Evolutionary conservation across 2,797 vertebrate species (phyloP), one percentile per base, ranked within the genome.

Genomic region (Chrysocyon brachyurus): DNA sequence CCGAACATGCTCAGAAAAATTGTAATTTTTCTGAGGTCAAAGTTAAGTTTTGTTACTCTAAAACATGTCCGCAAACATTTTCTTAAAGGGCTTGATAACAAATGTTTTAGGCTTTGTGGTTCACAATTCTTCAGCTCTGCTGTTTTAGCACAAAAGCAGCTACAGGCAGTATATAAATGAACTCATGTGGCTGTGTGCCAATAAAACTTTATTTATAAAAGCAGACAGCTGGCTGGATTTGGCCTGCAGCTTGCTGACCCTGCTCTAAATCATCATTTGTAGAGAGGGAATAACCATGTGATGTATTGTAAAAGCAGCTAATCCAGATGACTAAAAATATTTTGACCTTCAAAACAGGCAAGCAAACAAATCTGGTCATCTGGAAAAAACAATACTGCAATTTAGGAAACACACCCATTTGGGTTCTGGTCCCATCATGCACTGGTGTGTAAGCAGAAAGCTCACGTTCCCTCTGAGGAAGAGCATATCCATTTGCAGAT

Each of bases 401-500:
- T 61, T 52, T 26, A 46, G 77, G 72, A 36, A 82, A 10, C 16
- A 11, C 4, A 10, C 46, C n/a, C 22, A 3, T 8, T n/a, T 12
- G 66, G 57, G 54, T 5, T 57, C 63, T 12, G 12, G 6, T 33
- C 40, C 31, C 16, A 28, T 5, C 1, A 2, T 15, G 12, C 64
- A 15, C 54, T 52, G 16, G 19, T 24, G 46, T 21, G 15, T 4
- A 2, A 64, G n/a, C 17, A n/a, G 68, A 26, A 28, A 31, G 31
- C 59, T 28, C 46, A 11, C 12, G 14, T 31, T 49, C 12, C 11
- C 3, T 19, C 81, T 2, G 19, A 16, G 59, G 24, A 4, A 8
- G 17, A 24, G 15, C 24, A 0, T 0, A 1, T 5, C 19, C 4
- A 0, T 16, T 1, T 12, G 33, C 15, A 6, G 15, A 5, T 22